phyloP scores from a whole-genome alignment of 2,797 vertebrate species.

The Lepus townsendii region DNA sequence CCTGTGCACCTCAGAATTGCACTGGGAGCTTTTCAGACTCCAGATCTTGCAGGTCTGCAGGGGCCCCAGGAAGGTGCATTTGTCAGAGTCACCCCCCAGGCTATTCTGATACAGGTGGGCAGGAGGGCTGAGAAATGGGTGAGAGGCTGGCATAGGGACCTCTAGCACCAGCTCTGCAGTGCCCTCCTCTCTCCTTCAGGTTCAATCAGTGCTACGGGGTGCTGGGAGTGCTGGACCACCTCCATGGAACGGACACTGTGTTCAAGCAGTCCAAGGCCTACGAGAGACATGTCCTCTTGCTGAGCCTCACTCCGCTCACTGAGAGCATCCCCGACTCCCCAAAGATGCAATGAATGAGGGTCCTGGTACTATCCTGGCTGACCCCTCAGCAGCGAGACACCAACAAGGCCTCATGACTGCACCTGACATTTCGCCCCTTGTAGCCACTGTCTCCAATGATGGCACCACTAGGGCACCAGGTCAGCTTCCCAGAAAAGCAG shows the following conservation, averaged over 20 bases:
- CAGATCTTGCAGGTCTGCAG: not conserved
- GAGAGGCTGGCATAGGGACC: not conserved
- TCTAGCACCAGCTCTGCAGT: not conserved
- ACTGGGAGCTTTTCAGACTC: not conserved
- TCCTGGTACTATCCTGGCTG: not conserved
- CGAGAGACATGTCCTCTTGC: conserved; percentile 92
- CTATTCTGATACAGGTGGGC: not conserved
- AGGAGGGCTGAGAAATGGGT: not conserved
- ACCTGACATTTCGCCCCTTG: conserved; percentile 64
- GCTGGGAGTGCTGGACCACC: conserved; percentile 94
- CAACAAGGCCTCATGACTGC: not conserved
- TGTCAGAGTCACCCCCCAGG: not conserved
- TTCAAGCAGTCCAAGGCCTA: conserved; percentile 94
- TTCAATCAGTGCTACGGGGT: conserved; percentile 96
- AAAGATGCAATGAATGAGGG: conserved; percentile 83
- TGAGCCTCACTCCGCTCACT: conserved; percentile 92
- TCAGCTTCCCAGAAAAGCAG: not conserved
- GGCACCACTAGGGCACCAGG: not conserved
- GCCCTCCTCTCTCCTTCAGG: conserved; percentile 86
- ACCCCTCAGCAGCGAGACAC: not conserved
- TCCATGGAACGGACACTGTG: conserved; percentile 93
- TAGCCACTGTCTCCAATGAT: not conserved
- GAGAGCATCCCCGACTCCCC: conserved; percentile 93
- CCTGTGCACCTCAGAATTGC: not conserved
- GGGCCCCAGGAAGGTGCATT: not conserved